A percentile compares a stretch with the other conserved stretches of the same genome.
Conservation (phyloP, 2,797 vertebrate species). For the Melanitta fusca region DNA sequence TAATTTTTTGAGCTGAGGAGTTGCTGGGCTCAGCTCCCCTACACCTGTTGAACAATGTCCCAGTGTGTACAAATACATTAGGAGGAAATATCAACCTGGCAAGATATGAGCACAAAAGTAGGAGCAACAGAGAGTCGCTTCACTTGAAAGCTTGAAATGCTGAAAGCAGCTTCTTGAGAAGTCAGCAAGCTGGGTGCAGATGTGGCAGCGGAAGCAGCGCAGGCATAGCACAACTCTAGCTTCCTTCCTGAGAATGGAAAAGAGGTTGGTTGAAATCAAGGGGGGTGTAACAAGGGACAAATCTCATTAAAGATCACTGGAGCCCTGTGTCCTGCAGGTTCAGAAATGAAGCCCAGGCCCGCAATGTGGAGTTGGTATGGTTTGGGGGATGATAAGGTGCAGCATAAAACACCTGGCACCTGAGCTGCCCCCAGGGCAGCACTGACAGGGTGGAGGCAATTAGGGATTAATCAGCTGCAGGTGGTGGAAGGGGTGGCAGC, state of each 20-base stretch:
- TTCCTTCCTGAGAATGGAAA: conserved; percentile 63
- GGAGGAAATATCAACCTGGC: neutral
- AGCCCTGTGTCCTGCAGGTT: neutral
- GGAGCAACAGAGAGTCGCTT: neutral
- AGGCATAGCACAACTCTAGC: conserved; percentile 4
- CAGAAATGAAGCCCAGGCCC: neutral
- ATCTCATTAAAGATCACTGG: neutral
- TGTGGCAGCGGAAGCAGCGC: neutral
- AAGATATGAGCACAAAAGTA: conserved; percentile 34
- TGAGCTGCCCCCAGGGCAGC: neutral
- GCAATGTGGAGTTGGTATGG: fast-evolving
- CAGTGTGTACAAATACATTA: conserved; percentile 83
- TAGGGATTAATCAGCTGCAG: conserved; percentile 49
- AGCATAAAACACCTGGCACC: neutral
- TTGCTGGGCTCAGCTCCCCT: neutral
- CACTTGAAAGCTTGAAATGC: conserved; percentile 58
- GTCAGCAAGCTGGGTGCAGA: neutral
- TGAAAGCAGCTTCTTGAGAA: conserved; percentile 69
- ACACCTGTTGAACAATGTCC: conserved; percentile 81
- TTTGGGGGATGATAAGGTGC: neutral
- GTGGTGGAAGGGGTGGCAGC: neutral
- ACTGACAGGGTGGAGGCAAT: conserved; percentile 21
- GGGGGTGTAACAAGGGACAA: conserved; percentile 62
- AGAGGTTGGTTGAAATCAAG: conserved; percentile 33
- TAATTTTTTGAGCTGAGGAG: neutral